Conservation (phyloP, 2,888 invertebrate species). For the Lasiommata megera region DNA sequence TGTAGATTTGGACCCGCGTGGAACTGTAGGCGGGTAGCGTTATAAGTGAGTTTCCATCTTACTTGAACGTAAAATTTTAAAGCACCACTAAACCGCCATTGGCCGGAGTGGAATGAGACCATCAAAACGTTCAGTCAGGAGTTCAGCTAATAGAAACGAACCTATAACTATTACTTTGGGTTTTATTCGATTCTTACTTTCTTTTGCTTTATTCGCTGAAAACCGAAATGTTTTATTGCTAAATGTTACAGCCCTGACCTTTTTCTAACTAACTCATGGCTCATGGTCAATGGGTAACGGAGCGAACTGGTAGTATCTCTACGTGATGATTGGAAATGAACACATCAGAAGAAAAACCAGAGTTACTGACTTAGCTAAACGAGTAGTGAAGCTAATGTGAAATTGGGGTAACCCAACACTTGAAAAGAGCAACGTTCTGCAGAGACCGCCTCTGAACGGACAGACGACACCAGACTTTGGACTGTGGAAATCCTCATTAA, state of each 20-base stretch:
- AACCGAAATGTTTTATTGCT: background rate
- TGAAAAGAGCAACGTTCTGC: too few relatives aligned
- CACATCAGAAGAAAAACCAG: too few relatives aligned
- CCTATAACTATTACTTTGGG: background rate
- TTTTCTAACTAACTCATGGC: background rate
- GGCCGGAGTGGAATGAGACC: background rate
- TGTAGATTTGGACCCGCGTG: too few relatives aligned
- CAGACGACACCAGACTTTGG: too few relatives aligned
- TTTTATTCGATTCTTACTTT: background rate
- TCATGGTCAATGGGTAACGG: too few relatives aligned
- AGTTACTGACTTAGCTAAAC: too few relatives aligned
- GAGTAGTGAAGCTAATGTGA: too few relatives aligned
- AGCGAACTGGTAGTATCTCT: too few relatives aligned
- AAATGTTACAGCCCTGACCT: background rate
- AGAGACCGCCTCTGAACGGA: too few relatives aligned
- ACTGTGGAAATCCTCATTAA: too few relatives aligned
- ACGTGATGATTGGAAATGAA: too few relatives aligned
- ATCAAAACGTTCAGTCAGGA: slow-evolving; percentile 4
- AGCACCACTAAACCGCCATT: slow-evolving; percentile 16
- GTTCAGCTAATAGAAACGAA: slow-evolving; percentile 7
- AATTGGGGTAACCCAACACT: too few relatives aligned
- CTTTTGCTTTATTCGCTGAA: background rate
- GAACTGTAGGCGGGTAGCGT: background rate
- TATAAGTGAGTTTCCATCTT: background rate
- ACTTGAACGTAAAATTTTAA: slow-evolving; percentile 10